Percentiles rank a stretch among this genome's conserved stretches.
Evolutionary conservation across 2,888 invertebrate genomes (phyloP).

Genomic region (Hydrotaea cyrtoneurina): DNA sequence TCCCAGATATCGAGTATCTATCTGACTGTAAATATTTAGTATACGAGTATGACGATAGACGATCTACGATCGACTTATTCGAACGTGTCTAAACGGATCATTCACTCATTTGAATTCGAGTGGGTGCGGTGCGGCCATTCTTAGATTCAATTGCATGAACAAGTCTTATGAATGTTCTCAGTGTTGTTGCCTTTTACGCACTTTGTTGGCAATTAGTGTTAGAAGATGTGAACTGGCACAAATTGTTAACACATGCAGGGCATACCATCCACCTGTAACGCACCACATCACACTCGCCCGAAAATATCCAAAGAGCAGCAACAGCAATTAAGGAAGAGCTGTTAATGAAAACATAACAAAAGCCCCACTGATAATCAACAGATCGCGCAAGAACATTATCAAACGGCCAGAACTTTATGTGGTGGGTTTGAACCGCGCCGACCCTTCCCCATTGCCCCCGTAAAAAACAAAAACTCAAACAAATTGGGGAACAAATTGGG

Average conservation of each 20-base stretch:
- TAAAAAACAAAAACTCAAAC: background rate
- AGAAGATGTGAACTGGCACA: slow-evolving; percentile 58
- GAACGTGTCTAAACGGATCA: background rate
- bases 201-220: slow-evolving; percentile 58
- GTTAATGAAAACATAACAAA: slow-evolving; percentile 23
- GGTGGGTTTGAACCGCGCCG: no score
- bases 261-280: background rate
- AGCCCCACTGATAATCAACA: slow-evolving; percentile 51
- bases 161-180: slow-evolving; percentile 1
- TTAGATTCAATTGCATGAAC: background rate
- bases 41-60: background rate
- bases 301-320: no score
- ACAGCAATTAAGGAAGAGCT: background rate
- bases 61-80: background rate
- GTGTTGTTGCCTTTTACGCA: slow-evolving; percentile 36
- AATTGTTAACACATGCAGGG: slow-evolving; percentile 59
- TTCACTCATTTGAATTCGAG: slow-evolving; percentile 6
- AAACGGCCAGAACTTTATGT: slow-evolving; percentile 13
- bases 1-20: slow-evolving; percentile 4
- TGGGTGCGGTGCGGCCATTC: background rate
- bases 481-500: slow-evolving; percentile 39
- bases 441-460: background rate
- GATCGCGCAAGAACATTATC: slow-evolving; percentile 42
- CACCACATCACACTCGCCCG: background rate
- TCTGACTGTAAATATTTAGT: background rate